Evolutionary conservation across 64 coral and sea anemone genomes (phyloP), one percentile per base, ranked within the genome.

Genomic region (Hydrozoanthus tunicans): DNA sequence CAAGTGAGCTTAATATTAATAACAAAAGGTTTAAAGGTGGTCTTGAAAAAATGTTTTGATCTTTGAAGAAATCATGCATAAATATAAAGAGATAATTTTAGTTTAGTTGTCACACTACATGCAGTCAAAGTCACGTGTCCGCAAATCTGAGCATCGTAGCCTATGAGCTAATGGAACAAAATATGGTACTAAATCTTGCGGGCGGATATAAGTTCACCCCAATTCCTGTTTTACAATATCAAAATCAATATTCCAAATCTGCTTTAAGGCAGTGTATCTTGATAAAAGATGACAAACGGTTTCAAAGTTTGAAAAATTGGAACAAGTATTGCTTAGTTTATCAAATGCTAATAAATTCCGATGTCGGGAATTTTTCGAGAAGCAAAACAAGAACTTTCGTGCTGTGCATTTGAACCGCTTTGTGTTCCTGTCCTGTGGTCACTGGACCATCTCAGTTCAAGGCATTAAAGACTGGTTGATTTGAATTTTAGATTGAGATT

Each of bases 331-430:
- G 68, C 6, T 53, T 68, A 7, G 52, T 6, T 69, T 62, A 0
- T 4, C 9, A 59, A 0, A 25, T 11, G 53, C 9, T 11, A 3
- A 6, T 3, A 14, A 5, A 32, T 81, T 81, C 23, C 17, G 7
- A 15, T 23, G 20, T n/a, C 66, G 54, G 43, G 25, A 8, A 6
- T 5, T 7, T 6, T 62, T 7, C 26, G 68, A 3, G 51, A 68
- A 53, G 4, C 10, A 5, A 60, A 88, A 88, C 84, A 88, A 60
- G 84, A 88, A 88, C 32, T 88, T 88, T 88, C 84, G 69, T 88
- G 84, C 20, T 32, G 14, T 1, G 43, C 6, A 59, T 6, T 58
- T 59, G 53, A 74, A 59, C 74, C 61, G 56, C 69, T 74, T 74
- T 73, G n/a, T 53, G 62, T 51, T 76, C 72, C 8, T 76, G 72